A percentile compares a stretch with the other conserved stretches of the same genome.
Conservation (phyloP, 2,113 vertebrate genomes). For the Bombycilla garrulus region DNA sequence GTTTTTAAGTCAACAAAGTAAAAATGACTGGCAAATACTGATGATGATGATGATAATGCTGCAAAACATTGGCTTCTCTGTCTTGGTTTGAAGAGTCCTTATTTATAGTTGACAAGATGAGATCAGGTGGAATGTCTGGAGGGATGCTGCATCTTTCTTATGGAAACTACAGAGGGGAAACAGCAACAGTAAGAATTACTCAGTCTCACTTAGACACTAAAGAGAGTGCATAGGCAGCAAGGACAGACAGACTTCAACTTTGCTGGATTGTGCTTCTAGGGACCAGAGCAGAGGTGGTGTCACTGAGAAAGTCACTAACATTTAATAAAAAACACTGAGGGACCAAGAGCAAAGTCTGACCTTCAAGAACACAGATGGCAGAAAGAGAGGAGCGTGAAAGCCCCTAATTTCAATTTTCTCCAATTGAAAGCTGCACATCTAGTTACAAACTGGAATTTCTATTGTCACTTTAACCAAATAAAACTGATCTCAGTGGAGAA, state of each 20-base stretch:
- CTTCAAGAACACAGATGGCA: background rate
- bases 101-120: background rate
- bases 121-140: background rate
- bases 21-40: background rate
- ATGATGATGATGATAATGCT: background rate
- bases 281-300: background rate
- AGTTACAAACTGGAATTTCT: background rate
- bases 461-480: background rate
- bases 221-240: background rate
- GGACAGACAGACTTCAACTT: background rate
- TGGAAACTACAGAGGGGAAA: background rate
- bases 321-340: background rate
- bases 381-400: background rate
- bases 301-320: background rate
- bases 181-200: background rate
- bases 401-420: background rate
- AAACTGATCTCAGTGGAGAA: background rate
- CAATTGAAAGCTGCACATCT: background rate
- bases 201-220: background rate
- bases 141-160: background rate
- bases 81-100: background rate
- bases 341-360: accelerated
- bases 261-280: background rate
- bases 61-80: background rate
- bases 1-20: background rate